phyloP scores from a whole-genome alignment of 2,888 invertebrate genomes.

The Netelia fuscicornis region DNA sequence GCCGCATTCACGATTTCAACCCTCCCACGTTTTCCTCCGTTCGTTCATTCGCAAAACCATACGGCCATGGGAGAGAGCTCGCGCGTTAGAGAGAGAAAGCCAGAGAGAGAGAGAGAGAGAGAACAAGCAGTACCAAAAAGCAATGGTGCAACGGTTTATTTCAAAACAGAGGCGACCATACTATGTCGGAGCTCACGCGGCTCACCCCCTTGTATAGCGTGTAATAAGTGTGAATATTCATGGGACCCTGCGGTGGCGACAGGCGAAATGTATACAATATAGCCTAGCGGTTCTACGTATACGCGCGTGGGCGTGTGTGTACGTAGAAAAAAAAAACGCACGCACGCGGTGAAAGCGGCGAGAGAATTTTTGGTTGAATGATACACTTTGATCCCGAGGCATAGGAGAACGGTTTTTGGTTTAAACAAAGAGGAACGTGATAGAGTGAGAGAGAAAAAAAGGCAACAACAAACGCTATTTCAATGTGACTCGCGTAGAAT shows the following conservation, averaged over 20 bases:
- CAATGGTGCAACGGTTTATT: slow-evolving; percentile 42
- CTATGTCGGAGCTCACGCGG: slow-evolving; percentile 20
- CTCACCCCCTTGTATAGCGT: slow-evolving; percentile 32
- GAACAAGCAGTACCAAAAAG: slow-evolving; percentile 28
- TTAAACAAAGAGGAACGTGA: not conserved
- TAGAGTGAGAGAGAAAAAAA: not conserved
- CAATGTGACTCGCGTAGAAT: not conserved
- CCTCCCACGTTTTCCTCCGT: slow-evolving; percentile 49
- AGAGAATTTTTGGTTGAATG: slow-evolving; percentile 36
- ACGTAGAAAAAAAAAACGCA: not conserved
- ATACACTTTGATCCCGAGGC: slow-evolving; percentile 6
- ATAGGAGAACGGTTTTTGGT: not conserved
- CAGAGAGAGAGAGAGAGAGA: slow-evolving; percentile 19
- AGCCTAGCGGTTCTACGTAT: slow-evolving; percentile 13
- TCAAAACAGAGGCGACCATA: slow-evolving; percentile 38
- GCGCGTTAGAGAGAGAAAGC: not conserved
- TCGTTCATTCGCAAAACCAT: slow-evolving; percentile 39
- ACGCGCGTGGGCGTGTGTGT: not conserved
- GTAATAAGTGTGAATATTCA: slow-evolving; percentile 67
- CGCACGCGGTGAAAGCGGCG: slow-evolving; percentile 23
- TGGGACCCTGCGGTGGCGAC: slow-evolving; percentile 44
- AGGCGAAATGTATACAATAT: slow-evolving; percentile 18
- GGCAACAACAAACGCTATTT: not conserved
- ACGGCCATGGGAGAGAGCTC: not conserved
- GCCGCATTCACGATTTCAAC: slow-evolving; percentile 69